These are phyloP conservation scores for Drosophila busckii DNA, from an alignment of 1,140 invertebrate species.

Conservation along the genomic window DNA sequence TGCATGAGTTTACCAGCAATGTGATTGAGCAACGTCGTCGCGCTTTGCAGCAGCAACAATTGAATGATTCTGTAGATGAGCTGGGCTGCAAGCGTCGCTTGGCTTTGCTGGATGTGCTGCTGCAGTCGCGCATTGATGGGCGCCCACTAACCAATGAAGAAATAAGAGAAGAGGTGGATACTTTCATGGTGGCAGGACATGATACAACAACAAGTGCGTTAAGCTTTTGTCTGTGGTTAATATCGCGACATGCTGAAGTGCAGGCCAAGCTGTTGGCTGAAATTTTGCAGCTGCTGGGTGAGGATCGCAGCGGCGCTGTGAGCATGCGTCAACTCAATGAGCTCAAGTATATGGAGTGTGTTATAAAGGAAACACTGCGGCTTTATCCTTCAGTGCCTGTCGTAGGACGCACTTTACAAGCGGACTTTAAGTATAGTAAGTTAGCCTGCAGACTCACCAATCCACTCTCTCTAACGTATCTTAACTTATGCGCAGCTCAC, in stretches of 20 bases:
- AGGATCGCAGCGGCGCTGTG: constrained; percentile 69
- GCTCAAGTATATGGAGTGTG: constrained; percentile 85
- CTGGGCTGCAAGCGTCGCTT: constrained; percentile 80
- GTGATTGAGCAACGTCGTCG: constrained; percentile 79
- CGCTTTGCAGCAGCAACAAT: constrained; percentile 14
- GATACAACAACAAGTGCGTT: constrained; percentile 69
- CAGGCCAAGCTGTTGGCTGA: constrained; percentile 70
- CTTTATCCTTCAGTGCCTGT: constrained; percentile 83
- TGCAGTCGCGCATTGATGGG: constrained; percentile 81
- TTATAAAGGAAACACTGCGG: constrained; percentile 85
- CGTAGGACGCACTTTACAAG: constrained; percentile 82
- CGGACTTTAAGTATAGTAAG: constrained; percentile 80
- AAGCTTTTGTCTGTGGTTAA: constrained; percentile 46
- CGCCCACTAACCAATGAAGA: constrained; percentile 81
- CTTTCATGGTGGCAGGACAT: constrained; percentile 84
- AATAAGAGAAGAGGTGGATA: constrained; percentile 85
- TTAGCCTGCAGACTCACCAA: background rate
- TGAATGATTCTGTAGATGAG: constrained; percentile 3
- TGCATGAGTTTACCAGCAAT: constrained; percentile 84
- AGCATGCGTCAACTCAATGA: constrained; percentile 81
- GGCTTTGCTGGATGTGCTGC: constrained; percentile 85
- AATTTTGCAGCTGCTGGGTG: constrained; percentile 76
- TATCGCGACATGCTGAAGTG: constrained; percentile 51
- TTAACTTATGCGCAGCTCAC: constrained; percentile 21
- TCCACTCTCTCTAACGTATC: no score